Evolutionary conservation across 2,797 vertebrate genomes (phyloP).

Genomic region (Cossypha polioptera): DNA sequence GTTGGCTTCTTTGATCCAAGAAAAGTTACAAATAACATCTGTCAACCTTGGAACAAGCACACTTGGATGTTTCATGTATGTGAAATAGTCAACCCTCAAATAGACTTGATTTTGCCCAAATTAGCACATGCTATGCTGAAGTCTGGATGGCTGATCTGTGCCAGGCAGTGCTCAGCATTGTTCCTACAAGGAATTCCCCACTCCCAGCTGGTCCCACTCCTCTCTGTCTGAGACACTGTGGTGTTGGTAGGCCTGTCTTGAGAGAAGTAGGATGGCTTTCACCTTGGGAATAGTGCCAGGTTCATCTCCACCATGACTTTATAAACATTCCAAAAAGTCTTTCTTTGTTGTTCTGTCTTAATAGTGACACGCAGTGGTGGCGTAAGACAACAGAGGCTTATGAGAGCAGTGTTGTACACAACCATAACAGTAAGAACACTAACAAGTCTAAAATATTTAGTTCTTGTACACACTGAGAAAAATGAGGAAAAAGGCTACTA

Average conservation of each 20-base stretch:
- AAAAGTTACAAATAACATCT: neutral
- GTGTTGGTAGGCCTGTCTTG: fast-evolving
- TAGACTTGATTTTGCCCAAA: neutral
- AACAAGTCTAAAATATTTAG: neutral
- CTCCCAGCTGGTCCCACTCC: neutral
- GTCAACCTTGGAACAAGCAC: neutral
- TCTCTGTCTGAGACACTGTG: neutral
- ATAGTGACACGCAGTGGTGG: constrained; percentile 10
- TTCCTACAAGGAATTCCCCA: neutral
- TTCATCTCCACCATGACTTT: neutral
- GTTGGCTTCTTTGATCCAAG: neutral
- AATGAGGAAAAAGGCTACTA: neutral
- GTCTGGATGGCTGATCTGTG: neutral
- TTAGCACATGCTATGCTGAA: neutral
- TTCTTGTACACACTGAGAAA: neutral
- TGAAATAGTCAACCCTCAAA: neutral
- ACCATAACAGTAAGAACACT: neutral
- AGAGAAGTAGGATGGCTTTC: neutral
- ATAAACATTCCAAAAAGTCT: neutral
- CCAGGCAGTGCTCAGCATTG: fast-evolving
- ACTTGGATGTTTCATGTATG: fast-evolving
- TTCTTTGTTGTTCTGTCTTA: constrained; percentile 8
- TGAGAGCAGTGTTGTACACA: neutral
- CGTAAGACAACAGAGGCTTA: neutral
- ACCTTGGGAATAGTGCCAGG: neutral